Evolutionary conservation across 2,113 vertebrate genomes (phyloP).

Genomic region (Dascyllus trimaculatus): DNA sequence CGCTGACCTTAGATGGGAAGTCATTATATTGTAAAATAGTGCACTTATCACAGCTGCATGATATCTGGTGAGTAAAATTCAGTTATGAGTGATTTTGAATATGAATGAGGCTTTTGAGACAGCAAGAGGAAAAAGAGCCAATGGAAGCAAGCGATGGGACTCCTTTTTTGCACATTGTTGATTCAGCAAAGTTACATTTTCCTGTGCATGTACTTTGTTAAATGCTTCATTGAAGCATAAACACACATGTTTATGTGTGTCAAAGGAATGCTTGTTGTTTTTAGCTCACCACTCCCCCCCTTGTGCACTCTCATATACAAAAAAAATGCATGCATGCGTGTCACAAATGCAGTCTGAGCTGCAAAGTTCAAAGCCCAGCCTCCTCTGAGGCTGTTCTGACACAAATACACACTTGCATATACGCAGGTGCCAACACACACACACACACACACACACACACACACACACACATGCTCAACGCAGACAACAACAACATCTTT

Average conservation of each 20-base stretch:
- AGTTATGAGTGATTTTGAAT: conserved; percentile 35
- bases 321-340: conserved; percentile 26
- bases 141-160: conserved; percentile 1
- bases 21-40: conserved; percentile 44
- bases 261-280: conserved; percentile 47
- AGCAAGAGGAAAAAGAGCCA: background rate
- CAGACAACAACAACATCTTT: conserved; percentile 48
- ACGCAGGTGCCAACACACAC: conserved; percentile 9
- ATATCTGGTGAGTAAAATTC: conserved; percentile 27
- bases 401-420: conserved; percentile 16
- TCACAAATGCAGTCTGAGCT: conserved; percentile 33
- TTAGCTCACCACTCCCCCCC: background rate
- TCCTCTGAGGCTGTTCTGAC: conserved; percentile 38
- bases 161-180: conserved; percentile 46
- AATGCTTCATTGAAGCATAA: conserved; percentile 57
- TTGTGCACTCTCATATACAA: conserved; percentile 7
- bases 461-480: conserved; percentile 4
- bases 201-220: conserved; percentile 38
- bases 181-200: conserved; percentile 53
- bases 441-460: conserved; percentile 15
- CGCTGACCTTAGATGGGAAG: conserved; percentile 41
- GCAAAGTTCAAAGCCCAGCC: conserved; percentile 60
- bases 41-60: conserved; percentile 6
- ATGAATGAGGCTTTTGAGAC: conserved; percentile 27
- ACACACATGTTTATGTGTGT: conserved; percentile 45